Evolutionary conservation across 2,113 vertebrate species (phyloP), one percentile per base, ranked within the genome.

Genomic region (Sturnus vulgaris): DNA sequence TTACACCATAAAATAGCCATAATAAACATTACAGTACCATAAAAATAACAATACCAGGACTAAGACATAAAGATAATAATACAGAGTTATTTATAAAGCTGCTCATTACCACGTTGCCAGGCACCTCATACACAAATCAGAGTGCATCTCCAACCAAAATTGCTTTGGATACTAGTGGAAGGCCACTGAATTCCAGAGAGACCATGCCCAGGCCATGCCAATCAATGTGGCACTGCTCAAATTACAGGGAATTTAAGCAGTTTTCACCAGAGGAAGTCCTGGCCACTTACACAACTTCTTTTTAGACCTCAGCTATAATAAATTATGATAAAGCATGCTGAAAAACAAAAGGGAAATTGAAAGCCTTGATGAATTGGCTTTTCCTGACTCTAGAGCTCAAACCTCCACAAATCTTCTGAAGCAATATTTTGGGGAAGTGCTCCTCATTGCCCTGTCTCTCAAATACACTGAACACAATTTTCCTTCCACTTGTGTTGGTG

Each of bases 1-100:
- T 96, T 95, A 91, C 95, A 88, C 90, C 77, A 92, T 96, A 96
- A 97, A 97, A 89, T 75, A 90, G 82, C 80, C 95, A 96, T 92
- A 93, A 95, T 88, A 96, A 97, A 95, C 78, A 79, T 93, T 93
- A 92, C 83, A 95, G 93, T 96, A 93, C 90, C 80, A 92, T 95
- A 96, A 97, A 96, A 96, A 91, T 86, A 96, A 96, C 88, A 96
- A 96, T 95, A 94, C 77, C 78, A 86, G 82, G 47, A 92, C 92
- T 90, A 90, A 94, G 88, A 78, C 82, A 87, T 92, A 94, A 92
- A 95, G 85, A 97, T 86, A 96, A 91, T 86, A 95, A 91, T 92
- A 84, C 86, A 71, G 80, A 88, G 85, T 93, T 93, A 92, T 94
- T 96, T 95, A 88, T 95, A 90, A 96, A 96, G 72, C 90, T 90